Evolutionary conservation across 1,140 invertebrate species (phyloP), one percentile per base, ranked within the genome.

Genomic region (Drosophila kepulauana): DNA sequence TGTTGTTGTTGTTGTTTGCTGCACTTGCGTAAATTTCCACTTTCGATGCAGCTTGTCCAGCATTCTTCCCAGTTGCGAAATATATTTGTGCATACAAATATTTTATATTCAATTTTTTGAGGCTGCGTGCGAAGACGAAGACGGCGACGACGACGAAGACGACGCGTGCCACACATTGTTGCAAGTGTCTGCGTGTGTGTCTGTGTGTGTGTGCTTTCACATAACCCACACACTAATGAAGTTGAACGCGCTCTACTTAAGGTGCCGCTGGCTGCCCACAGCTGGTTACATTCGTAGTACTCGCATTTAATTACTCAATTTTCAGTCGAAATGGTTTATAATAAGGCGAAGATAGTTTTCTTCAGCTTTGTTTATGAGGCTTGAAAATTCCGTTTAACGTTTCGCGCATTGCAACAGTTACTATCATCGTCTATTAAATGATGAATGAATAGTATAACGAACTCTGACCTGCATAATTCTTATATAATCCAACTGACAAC

Each of bases 201-300:
- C 63, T 25, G 20, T 25, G 20, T 25, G 20, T 25, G 20, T 61
- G 30, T 74, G 66, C 66, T 79, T 84, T 72, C 72, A 56, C 63
- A 78, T 69, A 67, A 38, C 41, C 56, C 58, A 54, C 41, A 59
- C 63, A 72, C 51, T 51, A 51, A 64, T 16, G 51, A 52, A 67
- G 61, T 74, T 81, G 69, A 84, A 86, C 63, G 81, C 81, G 81
- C 81, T 86, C 78, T 78, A 86, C 66, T 86, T 81, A 70, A 86
- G 68, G 38, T 64, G 48, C 57, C 56, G 56, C 45, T 68, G 46
- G 56, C 45, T 69, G 46, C 66, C 66, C 33, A 33, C 33, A 33
- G 64, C 54, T 67, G 48, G 68, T 64, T 51, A 15, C 45, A 15
- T 46, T 54, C 49, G 11, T 56, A 69, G 11, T 56, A 69, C 52